These are phyloP conservation scores for Camponotus pennsylvanicus DNA, from an alignment of 1,140 invertebrate genomes.

Conservation along the genomic window DNA sequence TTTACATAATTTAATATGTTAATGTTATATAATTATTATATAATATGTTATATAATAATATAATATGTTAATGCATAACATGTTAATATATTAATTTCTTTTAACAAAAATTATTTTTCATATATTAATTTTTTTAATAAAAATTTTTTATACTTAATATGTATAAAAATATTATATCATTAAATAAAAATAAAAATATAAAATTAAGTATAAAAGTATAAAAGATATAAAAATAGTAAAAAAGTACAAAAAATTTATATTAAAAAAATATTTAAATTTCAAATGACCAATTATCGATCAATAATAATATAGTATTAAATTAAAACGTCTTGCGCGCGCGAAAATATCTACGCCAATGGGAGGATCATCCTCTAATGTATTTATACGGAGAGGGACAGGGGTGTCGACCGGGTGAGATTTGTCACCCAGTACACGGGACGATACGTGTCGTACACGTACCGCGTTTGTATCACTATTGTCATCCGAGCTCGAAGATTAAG, in stretches of 20 bases:
- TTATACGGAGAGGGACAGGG: conserved; percentile 81
- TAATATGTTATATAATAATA: too few relatives aligned
- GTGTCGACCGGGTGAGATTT: conserved; percentile 83
- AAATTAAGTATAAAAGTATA: not conserved
- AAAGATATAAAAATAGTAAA: not conserved
- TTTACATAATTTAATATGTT: too few relatives aligned
- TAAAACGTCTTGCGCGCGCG: not conserved
- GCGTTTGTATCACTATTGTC: conserved; percentile 86
- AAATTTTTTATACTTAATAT: too few relatives aligned
- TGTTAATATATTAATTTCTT: too few relatives aligned
- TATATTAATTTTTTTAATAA: too few relatives aligned
- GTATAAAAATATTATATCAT: too few relatives aligned
- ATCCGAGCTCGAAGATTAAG: conserved; percentile 86
- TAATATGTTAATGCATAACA: too few relatives aligned
- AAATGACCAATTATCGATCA: not conserved
- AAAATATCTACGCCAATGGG: conserved; percentile 79
- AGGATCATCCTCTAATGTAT: conserved; percentile 86
- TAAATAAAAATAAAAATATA: too few relatives aligned
- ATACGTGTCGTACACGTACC: conserved; percentile 83
- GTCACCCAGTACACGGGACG: conserved; percentile 79
- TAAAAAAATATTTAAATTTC: not conserved
- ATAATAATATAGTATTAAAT: not conserved
- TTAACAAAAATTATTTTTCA: too few relatives aligned
- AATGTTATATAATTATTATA: too few relatives aligned
- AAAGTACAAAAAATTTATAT: not conserved